Percentiles rank a stretch among this genome's conserved stretches.
These are phyloP conservation scores for Pyrgilauda ruficollis DNA, from an alignment of 2,113 vertebrate species.

Conservation along the genomic window DNA sequence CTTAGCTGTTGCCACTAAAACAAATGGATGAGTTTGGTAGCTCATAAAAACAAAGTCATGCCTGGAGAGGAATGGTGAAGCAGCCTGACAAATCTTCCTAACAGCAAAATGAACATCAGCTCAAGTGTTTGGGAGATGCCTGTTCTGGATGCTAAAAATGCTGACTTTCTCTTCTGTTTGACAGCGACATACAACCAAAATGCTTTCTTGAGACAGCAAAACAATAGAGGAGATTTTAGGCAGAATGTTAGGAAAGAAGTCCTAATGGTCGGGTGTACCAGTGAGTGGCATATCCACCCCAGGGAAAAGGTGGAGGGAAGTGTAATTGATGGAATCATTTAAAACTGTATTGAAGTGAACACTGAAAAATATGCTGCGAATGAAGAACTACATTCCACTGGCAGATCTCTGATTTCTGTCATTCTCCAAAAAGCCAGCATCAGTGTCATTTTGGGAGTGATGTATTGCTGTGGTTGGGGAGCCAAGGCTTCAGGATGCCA, in stretches of 20 bases:
- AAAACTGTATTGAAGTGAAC: not conserved
- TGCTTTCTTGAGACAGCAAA: not conserved
- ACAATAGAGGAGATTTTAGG: not conserved
- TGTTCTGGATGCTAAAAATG: not conserved
- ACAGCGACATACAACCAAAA: not conserved
- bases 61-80: constrained; percentile 19
- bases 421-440: not conserved
- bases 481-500: not conserved
- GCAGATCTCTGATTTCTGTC: not conserved
- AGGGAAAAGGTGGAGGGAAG: not conserved
- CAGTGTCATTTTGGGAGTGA: not conserved
- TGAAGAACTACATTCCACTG: not conserved
- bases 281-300: not conserved
- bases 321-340: not conserved
- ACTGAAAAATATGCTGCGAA: not conserved
- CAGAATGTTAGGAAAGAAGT: not conserved
- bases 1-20: constrained; percentile 9
- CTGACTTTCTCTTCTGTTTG: not conserved
- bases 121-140: not conserved
- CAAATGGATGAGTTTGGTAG: constrained; percentile 16
- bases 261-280: not conserved
- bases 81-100: constrained; percentile 25
- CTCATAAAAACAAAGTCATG: constrained; percentile 25
- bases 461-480: not conserved
- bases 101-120: not conserved